phyloP scores from a whole-genome alignment of 2,113 vertebrate species.

The Rattus norvegicus region DNA sequence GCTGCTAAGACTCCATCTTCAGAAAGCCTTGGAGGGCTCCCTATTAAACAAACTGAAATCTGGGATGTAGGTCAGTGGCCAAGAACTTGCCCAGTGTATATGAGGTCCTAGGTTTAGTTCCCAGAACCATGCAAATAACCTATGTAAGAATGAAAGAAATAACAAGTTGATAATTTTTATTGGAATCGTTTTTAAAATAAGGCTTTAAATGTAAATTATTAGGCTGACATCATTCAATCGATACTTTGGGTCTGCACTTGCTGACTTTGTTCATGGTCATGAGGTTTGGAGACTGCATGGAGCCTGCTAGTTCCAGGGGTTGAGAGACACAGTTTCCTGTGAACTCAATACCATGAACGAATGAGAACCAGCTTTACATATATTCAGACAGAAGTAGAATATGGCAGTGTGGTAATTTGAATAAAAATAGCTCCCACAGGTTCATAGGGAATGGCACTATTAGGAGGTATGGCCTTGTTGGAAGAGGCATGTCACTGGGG shows the following conservation, averaged over 20 bases:
- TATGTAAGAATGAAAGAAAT: background rate
- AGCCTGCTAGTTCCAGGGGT: no score
- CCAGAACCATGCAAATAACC: background rate
- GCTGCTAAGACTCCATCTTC: background rate
- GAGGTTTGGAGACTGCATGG: background rate
- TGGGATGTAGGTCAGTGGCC: background rate
- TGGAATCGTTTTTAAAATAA: no score
- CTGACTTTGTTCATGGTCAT: background rate
- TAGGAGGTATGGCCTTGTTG: background rate
- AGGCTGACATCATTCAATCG: background rate
- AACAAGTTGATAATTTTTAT: background rate
- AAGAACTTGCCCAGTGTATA: background rate
- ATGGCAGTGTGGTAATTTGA: background rate
- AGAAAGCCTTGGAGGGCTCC: background rate
- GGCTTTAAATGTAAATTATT: background rate
- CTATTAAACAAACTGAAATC: background rate
- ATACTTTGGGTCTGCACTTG: background rate
- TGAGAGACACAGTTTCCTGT: background rate
- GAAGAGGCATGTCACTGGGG: background rate
- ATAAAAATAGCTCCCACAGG: background rate
- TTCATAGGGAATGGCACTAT: background rate
- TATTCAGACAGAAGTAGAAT: background rate
- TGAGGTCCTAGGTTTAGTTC: background rate
- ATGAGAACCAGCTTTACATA: rapidly evolving
- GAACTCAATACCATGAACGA: background rate